Evolutionary conservation across 2,113 vertebrate species (phyloP).

Genomic region (Paedocypris sp.): DNA sequence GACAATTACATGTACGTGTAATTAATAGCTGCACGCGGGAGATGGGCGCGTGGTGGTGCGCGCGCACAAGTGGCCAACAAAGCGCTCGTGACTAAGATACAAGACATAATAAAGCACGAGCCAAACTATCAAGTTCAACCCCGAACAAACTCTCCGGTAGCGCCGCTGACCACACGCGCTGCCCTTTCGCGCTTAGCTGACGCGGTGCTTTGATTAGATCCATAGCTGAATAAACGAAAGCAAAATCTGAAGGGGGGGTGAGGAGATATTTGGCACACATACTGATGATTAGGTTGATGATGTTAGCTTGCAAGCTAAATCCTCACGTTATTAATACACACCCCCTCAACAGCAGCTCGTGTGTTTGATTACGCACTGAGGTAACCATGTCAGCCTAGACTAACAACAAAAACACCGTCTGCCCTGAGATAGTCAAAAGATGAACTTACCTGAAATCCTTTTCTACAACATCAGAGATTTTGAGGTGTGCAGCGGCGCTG

Average conservation of each 20-base stretch:
- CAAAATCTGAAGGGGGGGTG: neutral
- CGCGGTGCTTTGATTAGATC: neutral
- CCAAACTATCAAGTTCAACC: slow-evolving; percentile 17
- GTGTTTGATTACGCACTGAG: slow-evolving; percentile 6
- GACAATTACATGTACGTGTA: too few relatives aligned
- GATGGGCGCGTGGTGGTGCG: neutral
- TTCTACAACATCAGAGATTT: slow-evolving; percentile 73
- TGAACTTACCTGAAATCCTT: slow-evolving; percentile 64
- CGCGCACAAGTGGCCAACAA: slow-evolving; percentile 7
- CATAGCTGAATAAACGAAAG: neutral
- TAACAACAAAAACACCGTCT: neutral
- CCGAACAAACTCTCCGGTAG: neutral
- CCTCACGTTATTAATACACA: slow-evolving; percentile 7
- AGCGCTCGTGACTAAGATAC: slow-evolving; percentile 8
- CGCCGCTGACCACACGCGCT: neutral
- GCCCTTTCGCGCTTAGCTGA: neutral
- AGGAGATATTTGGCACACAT: neutral
- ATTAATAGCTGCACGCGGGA: neutral
- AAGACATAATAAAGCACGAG: slow-evolving; percentile 3
- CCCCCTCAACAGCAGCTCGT: neutral
- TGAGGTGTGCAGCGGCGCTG: slow-evolving; percentile 52
- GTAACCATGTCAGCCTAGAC: slow-evolving; percentile 10
- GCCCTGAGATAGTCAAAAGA: slow-evolving; percentile 26
- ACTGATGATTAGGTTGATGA: neutral
- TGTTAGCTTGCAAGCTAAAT: slow-evolving; percentile 14